Conservation (phyloP, 2,113 vertebrate species). For the Callorhinus ursinus region DNA sequence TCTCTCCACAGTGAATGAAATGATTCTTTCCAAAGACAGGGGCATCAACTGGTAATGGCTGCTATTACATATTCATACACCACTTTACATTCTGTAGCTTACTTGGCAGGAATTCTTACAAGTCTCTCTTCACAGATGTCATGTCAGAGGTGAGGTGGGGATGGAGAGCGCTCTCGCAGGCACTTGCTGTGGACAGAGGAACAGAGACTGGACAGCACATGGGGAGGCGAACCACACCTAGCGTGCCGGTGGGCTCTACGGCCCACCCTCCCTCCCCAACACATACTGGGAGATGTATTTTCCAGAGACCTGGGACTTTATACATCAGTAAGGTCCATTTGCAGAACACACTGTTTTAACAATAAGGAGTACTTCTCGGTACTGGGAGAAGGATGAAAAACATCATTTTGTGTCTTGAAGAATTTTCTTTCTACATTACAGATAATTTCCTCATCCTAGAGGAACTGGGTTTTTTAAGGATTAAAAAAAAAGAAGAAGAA, state of each 20-base stretch:
- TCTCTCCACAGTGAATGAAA: conserved; percentile 67
- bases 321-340: neutral
- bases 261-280: neutral
- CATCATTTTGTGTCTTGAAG: neutral
- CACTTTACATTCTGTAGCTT: conserved; percentile 67
- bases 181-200: neutral
- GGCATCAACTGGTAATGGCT: conserved; percentile 63
- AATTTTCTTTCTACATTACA: neutral
- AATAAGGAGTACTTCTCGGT: neutral
- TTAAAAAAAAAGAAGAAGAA: neutral
- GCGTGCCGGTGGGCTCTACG: fast-evolving
- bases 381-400: neutral
- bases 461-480: neutral
- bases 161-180: fast-evolving
- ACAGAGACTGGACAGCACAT: fast-evolving
- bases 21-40: conserved; percentile 70
- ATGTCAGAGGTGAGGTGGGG: neutral
- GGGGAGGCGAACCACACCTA: neutral
- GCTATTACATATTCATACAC: conserved; percentile 73
- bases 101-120: conserved; percentile 49
- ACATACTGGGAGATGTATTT: too few species aligned
- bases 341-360: neutral
- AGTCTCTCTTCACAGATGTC: conserved; percentile 42
- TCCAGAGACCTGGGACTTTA: neutral
- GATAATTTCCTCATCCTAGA: neutral